A percentile compares a stretch with the other conserved stretches of the same genome.
phyloP scores from a whole-genome alignment of 2,113 vertebrate species.

The Charadrius vociferus region DNA sequence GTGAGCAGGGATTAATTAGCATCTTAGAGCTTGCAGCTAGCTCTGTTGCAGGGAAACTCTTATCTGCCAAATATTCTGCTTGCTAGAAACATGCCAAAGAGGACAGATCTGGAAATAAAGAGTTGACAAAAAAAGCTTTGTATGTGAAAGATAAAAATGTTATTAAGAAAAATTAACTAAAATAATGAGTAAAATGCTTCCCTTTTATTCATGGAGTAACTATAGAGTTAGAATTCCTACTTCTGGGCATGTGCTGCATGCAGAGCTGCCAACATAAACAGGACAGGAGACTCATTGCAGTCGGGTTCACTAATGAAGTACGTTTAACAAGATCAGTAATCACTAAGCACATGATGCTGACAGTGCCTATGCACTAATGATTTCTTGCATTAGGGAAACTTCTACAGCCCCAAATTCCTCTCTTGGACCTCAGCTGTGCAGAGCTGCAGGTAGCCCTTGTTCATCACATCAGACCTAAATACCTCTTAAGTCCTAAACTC shows the following conservation, averaged over 20 bases:
- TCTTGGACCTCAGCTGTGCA: neutral
- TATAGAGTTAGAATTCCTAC: neutral
- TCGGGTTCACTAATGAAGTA: neutral
- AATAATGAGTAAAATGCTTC: neutral
- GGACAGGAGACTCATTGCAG: neutral
- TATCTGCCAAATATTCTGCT: neutral
- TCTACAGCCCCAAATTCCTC: neutral
- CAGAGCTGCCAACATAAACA: neutral
- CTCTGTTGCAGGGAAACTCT: neutral
- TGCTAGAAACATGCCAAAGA: neutral
- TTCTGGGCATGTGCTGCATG: neutral
- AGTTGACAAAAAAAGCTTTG: neutral
- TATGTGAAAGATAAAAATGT: neutral
- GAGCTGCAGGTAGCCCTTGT: neutral
- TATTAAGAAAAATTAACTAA: neutral
- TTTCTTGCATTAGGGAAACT: neutral
- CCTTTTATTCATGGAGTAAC: neutral
- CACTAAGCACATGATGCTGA: neutral
- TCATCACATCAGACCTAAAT: neutral
- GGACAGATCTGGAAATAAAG: neutral
- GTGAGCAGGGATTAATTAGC: neutral
- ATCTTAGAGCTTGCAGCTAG: neutral
- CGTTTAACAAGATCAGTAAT: neutral
- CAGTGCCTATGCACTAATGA: neutral
- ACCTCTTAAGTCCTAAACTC: neutral